Evolutionary conservation across 2,797 vertebrate species (phyloP).

Genomic region (Apodemus agrarius): DNA sequence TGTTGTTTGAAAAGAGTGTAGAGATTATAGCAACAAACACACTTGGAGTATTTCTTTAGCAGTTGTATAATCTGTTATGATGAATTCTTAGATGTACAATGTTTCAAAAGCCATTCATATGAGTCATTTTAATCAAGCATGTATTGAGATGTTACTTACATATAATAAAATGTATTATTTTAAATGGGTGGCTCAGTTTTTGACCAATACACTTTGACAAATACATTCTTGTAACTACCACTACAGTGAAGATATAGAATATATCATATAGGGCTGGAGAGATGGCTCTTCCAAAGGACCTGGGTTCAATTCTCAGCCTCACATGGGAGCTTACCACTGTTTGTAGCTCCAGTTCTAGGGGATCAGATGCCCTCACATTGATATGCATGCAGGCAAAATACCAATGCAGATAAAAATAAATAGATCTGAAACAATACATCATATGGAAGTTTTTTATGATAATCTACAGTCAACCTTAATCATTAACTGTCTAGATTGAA

Average conservation of each 20-base stretch:
- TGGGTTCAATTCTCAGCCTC: not conserved
- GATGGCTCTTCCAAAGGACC: not conserved
- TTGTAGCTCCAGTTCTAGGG: not conserved
- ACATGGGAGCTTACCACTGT: not conserved
- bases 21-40: not conserved
- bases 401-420: not conserved
- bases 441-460: not conserved
- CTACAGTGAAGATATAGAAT: not conserved
- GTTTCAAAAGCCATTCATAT: not conserved
- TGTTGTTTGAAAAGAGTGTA: not conserved
- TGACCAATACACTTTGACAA: not conserved
- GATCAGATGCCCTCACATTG: not conserved
- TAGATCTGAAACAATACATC: not conserved
- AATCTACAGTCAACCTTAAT: not conserved
- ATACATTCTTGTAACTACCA: not conserved
- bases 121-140: not conserved
- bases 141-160: not conserved
- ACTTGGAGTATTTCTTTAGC: not conserved
- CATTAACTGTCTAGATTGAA: not conserved
- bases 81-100: not conserved
- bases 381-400: not conserved
- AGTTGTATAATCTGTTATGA: not conserved
- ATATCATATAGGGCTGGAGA: not conserved
- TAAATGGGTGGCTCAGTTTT: not conserved
- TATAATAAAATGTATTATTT: not conserved